Evolutionary conservation across 2,888 invertebrate species (phyloP), one percentile per base, ranked within the genome.

Genomic region (Acronicta alni): DNA sequence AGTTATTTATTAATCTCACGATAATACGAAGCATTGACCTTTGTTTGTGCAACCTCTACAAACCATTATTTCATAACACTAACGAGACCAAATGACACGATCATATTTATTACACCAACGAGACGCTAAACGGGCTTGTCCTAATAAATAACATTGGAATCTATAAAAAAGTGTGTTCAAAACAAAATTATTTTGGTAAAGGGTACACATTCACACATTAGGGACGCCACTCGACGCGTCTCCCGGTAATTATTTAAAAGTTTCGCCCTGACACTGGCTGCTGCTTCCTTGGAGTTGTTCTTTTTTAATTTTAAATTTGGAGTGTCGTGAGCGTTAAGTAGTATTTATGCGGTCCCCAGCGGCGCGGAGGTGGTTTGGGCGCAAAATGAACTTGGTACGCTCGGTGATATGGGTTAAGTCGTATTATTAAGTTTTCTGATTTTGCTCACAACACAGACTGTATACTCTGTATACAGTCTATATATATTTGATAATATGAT

Each of bases 341-440:
- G 91, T 93, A 93, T 94, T 93, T 93, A 94, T 94, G 93, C 86
- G 92, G 85, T 91, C 86, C 89, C 92, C 92, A 90, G 83, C 92
- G 70, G 91, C 76, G 91, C 85, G 85, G 82, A 86, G 87, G 83
- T 79, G 81, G 85, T 82, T 83, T 74, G 81, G 78, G 72, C 76
- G 81, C 84, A 80, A 84, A 87, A 83, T 83, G 79, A 82, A 82
- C 79, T 82, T 77, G 79, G 79, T 70, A 54, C 64, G 54, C 65
- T 35, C 35, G 39, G 59, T 58, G 59, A 63, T 57, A 67, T 37
- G 61, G 67, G 45, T 46, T 79, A 76, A 76, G 74, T 76, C 46
- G 20, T 18, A 56, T 75, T 42, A 65, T 61, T 62, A 18, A 43
- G 30, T 48, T 72, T 75, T 62, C 17, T 8, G 9, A 16, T 30